Conservation (phyloP, 1,140 invertebrate genomes). For the Ditylenchus dipsaci region DNA sequence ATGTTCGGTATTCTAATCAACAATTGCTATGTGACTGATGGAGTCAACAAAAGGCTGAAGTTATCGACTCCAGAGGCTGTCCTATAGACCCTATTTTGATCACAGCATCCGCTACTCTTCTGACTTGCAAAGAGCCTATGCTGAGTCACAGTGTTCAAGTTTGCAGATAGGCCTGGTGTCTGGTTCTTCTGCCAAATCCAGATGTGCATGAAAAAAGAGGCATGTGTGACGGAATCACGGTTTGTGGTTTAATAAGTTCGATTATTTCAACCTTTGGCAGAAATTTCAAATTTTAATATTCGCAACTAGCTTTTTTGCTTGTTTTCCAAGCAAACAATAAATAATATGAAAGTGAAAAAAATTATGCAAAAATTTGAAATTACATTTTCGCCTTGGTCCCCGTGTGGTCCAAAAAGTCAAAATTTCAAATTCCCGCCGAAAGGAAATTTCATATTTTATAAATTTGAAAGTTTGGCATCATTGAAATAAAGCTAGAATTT, state of each 20-base stretch:
- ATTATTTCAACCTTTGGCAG: too few relatives aligned
- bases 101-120: conserved; percentile 56
- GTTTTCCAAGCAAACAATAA: too few relatives aligned
- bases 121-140: conserved; percentile 55
- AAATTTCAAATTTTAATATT: too few relatives aligned
- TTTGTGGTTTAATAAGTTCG: conserved; percentile 20
- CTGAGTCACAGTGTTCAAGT: conserved; percentile 54
- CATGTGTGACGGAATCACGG: conserved; percentile 54
- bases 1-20: conserved; percentile 56
- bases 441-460: too few relatives aligned
- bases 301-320: too few relatives aligned
- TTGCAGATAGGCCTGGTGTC: conserved; percentile 52
- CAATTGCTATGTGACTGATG: conserved; percentile 57
- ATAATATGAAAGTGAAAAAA: too few relatives aligned
- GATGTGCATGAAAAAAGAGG: conserved; percentile 58
- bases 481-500: too few relatives aligned
- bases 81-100: conserved; percentile 53
- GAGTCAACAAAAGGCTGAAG: conserved; percentile 47
- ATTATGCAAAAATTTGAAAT: too few relatives aligned
- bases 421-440: too few relatives aligned
- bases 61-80: conserved; percentile 47
- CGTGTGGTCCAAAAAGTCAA: too few relatives aligned
- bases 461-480: too few relatives aligned
- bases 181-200: conserved; percentile 58
- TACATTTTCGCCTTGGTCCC: too few relatives aligned